phyloP scores from a whole-genome alignment of 1,140 invertebrate genomes.

The Drosophila rufa region DNA sequence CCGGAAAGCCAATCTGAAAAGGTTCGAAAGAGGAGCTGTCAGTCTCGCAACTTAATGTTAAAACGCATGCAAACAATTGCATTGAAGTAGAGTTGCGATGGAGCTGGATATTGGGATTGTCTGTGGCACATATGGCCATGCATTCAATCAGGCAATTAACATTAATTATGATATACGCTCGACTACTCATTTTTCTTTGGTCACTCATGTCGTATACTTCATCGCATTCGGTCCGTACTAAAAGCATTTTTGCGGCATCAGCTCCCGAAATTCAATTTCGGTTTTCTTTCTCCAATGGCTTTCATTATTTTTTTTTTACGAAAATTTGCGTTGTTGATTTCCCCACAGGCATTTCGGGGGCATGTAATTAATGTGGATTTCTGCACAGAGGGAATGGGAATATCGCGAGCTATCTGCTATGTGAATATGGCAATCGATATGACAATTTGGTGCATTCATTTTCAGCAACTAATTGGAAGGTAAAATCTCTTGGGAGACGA shows the following conservation, averaged over 20 bases:
- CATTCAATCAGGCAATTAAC: slow-evolving; percentile 78
- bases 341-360: slow-evolving; percentile 45
- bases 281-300: slow-evolving; percentile 33
- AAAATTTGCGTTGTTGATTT: slow-evolving; percentile 63
- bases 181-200: slow-evolving; percentile 28
- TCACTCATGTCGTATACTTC: slow-evolving; percentile 54
- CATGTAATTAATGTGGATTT: slow-evolving; percentile 64
- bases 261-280: slow-evolving; percentile 47
- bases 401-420: slow-evolving; percentile 30
- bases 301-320: slow-evolving; percentile 39
- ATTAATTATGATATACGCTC: slow-evolving; percentile 69
- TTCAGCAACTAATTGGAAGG: slow-evolving; percentile 52
- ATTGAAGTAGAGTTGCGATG: slow-evolving; percentile 16
- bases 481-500: slow-evolving; percentile 24
- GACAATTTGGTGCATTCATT: slow-evolving; percentile 54
- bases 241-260: slow-evolving; percentile 54
- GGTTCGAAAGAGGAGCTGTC: slow-evolving; percentile 7
- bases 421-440: slow-evolving; percentile 57
- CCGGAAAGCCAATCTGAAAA: slow-evolving; percentile 7
- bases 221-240: slow-evolving; percentile 48
- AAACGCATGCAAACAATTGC: slow-evolving; percentile 26
- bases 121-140: slow-evolving; percentile 8
- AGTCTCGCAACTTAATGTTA: slow-evolving; percentile 25
- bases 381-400: slow-evolving; percentile 17
- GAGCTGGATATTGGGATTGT: slow-evolving; percentile 15